These are phyloP conservation scores for Tortricodes alternella DNA, from an alignment of 2,888 invertebrate genomes.

Conservation along the genomic window DNA sequence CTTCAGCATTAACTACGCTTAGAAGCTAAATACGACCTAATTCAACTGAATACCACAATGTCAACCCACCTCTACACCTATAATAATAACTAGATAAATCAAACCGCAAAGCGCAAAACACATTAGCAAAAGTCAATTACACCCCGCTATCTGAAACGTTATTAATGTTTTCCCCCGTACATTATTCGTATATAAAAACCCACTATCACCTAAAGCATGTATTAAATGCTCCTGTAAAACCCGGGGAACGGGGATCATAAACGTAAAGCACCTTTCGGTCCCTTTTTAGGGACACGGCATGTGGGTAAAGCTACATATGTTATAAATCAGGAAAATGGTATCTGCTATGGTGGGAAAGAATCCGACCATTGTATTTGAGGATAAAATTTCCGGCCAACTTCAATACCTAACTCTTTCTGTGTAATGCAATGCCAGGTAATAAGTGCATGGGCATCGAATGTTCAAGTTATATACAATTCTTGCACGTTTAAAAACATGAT, in stretches of 20 bases:
- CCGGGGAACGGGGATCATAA: conserved; percentile 22
- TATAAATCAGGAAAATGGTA: conserved; percentile 21
- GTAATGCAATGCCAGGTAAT: no score
- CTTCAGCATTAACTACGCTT: background rate
- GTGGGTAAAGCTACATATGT: conserved; percentile 19
- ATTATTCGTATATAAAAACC: conserved; percentile 25
- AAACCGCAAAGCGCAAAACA: conserved; percentile 27
- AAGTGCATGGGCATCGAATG: no score
- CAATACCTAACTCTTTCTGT: no score
- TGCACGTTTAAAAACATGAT: no score
- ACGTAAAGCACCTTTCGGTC: conserved; percentile 30
- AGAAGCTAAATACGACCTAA: background rate
- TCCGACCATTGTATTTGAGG: conserved; percentile 5
- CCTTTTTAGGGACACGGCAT: conserved; percentile 20
- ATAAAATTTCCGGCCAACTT: no score
- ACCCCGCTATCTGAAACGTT: conserved; percentile 10
- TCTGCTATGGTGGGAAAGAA: conserved; percentile 1
- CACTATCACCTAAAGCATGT: conserved; percentile 28
- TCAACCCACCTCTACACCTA: background rate
- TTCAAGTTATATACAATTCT: no score
- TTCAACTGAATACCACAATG: background rate
- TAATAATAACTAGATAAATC: conserved; percentile 12
- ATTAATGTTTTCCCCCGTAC: conserved; percentile 26
- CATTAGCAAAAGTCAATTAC: conserved; percentile 31
- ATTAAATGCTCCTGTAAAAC: conserved; percentile 24